Evolutionary conservation across 2,113 vertebrate genomes (phyloP).

Genomic region (Hucho hucho): DNA sequence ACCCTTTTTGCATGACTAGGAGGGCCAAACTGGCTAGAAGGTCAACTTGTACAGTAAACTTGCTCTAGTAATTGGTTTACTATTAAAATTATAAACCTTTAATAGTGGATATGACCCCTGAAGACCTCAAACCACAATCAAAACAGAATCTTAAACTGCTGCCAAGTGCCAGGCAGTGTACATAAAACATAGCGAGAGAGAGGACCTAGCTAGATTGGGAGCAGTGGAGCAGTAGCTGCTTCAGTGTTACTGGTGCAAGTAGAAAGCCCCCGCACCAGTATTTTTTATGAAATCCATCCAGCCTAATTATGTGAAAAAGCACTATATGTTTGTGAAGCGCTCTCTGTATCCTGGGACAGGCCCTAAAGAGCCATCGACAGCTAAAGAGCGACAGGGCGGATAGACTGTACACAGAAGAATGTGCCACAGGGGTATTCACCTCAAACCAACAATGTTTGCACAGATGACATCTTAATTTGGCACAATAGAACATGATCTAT

Average conservation of each 20-base stretch:
- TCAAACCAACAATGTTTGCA: slow-evolving; percentile 64
- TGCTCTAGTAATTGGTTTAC: too few species aligned
- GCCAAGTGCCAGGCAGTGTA: neutral
- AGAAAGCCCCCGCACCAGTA: slow-evolving; percentile 26
- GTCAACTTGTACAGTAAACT: too few species aligned
- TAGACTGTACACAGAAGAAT: slow-evolving; percentile 48
- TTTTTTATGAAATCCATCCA: slow-evolving; percentile 70
- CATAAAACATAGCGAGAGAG: too few species aligned
- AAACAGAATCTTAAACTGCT: slow-evolving; percentile 9
- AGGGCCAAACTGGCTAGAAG: too few species aligned
- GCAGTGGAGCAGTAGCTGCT: neutral
- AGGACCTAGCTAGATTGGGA: too few species aligned
- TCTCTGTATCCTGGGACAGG: slow-evolving; percentile 61
- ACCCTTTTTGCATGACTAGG: too few species aligned
- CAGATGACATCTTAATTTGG: slow-evolving; percentile 76
- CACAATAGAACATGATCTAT: slow-evolving; percentile 50
- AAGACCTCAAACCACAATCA: slow-evolving; percentile 4
- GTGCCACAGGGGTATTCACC: slow-evolving; percentile 65
- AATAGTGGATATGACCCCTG: neutral
- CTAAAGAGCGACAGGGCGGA: slow-evolving; percentile 63
- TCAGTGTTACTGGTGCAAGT: slow-evolving; percentile 27
- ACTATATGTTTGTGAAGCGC: slow-evolving; percentile 73
- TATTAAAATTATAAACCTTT: too few species aligned
- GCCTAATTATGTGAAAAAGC: slow-evolving; percentile 74
- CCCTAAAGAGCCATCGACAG: slow-evolving; percentile 72